Evolutionary conservation across 1,140 invertebrate genomes (phyloP).

Genomic region (Drosophila takahashii): DNA sequence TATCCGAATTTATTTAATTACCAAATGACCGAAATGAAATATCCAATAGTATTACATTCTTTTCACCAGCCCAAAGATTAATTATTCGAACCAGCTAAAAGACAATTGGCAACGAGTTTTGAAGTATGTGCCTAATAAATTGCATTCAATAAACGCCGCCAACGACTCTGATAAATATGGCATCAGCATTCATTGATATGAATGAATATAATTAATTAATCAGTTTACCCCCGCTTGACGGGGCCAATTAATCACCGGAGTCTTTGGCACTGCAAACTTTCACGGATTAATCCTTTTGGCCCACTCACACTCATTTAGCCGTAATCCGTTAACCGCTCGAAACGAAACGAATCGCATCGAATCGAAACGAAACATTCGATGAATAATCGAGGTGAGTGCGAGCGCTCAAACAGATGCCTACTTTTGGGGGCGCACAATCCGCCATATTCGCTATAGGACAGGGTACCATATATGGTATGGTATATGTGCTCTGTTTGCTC

Average conservation of each 20-base stretch:
- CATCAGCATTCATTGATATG: conserved; percentile 20
- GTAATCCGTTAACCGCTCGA: conserved; percentile 47
- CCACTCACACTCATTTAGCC: not conserved
- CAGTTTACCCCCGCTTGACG: conserved; percentile 12
- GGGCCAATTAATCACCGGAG: conserved; percentile 22
- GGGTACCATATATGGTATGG: not conserved
- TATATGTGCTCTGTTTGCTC: conserved; percentile 27
- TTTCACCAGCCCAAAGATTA: not conserved
- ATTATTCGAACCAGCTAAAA: not conserved
- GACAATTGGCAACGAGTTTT: not conserved
- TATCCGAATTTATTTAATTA: too few species aligned
- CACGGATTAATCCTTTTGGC: conserved; percentile 3
- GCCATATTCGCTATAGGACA: too few species aligned
- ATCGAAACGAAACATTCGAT: conserved; percentile 49
- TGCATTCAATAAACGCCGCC: not conserved
- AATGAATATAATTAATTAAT: conserved; percentile 39
- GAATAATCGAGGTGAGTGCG: conserved; percentile 62
- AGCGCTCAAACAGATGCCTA: conserved; percentile 53
- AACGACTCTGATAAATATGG: conserved; percentile 19
- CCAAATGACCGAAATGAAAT: not conserved
- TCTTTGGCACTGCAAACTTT: conserved; percentile 7
- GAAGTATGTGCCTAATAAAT: conserved; percentile 5
- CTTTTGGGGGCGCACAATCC: conserved; percentile 31
- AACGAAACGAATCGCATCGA: conserved; percentile 2
- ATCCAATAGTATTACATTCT: not conserved